These are phyloP conservation scores for Tineola bisselliella DNA, from an alignment of 2,888 invertebrate genomes.

Conservation along the genomic window DNA sequence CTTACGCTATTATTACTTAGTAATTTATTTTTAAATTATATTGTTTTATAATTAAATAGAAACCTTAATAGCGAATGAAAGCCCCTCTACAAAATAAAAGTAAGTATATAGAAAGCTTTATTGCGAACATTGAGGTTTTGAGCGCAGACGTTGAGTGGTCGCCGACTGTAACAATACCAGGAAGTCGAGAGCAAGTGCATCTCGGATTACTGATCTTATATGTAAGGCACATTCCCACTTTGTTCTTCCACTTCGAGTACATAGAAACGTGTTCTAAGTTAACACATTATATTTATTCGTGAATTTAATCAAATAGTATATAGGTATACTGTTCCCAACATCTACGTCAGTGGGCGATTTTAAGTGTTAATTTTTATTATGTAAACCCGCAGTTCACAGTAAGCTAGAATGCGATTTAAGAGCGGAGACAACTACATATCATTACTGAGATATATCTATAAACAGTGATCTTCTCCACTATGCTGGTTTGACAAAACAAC, in stretches of 20 bases:
- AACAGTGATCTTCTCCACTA: too few species aligned
- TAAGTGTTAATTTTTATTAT: too few species aligned
- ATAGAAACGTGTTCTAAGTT: too few species aligned
- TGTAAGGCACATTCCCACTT: neutral
- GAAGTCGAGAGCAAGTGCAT: neutral
- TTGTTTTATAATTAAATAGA: neutral
- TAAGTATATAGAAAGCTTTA: neutral
- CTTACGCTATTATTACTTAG: neutral
- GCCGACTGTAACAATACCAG: neutral
- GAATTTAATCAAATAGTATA: too few species aligned
- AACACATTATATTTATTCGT: too few species aligned
- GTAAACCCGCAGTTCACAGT: too few species aligned
- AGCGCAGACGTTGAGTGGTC: neutral
- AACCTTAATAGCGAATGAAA: neutral
- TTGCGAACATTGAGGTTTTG: neutral
- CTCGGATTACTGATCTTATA: neutral
- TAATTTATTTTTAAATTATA: neutral
- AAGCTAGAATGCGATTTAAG: too few species aligned
- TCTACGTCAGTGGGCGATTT: too few species aligned
- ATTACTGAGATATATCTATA: too few species aligned
- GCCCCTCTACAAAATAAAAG: neutral
- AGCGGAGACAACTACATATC: too few species aligned
- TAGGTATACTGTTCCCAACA: too few species aligned
- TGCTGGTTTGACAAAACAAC: too few species aligned
- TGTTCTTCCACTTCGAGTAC: neutral